Evolutionary conservation across 1,140 invertebrate genomes (phyloP).

Genomic region (Plectus sambesii): DNA sequence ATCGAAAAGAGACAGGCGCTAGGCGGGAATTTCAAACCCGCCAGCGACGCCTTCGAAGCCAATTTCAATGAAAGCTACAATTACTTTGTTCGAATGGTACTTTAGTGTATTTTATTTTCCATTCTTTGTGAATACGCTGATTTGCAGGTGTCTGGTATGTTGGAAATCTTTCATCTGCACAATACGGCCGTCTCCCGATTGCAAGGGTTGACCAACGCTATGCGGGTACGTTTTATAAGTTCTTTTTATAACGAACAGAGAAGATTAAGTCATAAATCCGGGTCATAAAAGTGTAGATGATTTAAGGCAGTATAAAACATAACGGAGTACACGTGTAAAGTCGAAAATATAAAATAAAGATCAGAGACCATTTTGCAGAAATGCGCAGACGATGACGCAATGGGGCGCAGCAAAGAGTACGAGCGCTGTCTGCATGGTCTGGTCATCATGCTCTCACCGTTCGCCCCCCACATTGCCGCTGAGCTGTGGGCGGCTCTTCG

Average conservation of each 20-base stretch:
- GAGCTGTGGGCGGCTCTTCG: slow-evolving; percentile 31
- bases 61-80: slow-evolving; percentile 32
- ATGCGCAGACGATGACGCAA: slow-evolving; percentile 19
- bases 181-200: slow-evolving; percentile 34
- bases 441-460: slow-evolving; percentile 36
- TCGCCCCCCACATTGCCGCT: slow-evolving; percentile 33
- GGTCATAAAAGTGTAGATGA: not conserved
- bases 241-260: not conserved
- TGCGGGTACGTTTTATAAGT: slow-evolving; percentile 22
- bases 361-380: too few species aligned
- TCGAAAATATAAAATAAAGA: too few species aligned
- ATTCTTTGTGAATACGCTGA: too few species aligned
- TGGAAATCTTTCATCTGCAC: slow-evolving; percentile 36
- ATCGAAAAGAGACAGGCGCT: slow-evolving; percentile 15
- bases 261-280: not conserved
- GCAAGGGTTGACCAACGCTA: slow-evolving; percentile 33
- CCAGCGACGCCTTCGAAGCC: slow-evolving; percentile 11
- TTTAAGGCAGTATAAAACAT: too few species aligned
- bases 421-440: slow-evolving; percentile 37
- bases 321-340: too few species aligned
- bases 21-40: too few species aligned
- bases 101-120: slow-evolving; percentile 12
- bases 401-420: slow-evolving; percentile 27
- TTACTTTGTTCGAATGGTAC: slow-evolving; percentile 32
- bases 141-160: slow-evolving; percentile 18